A percentile compares a stretch with the other conserved stretches of the same genome.
phyloP scores from a whole-genome alignment of 2,113 vertebrate species.

The Calyptommatus sinebrachiatus region DNA sequence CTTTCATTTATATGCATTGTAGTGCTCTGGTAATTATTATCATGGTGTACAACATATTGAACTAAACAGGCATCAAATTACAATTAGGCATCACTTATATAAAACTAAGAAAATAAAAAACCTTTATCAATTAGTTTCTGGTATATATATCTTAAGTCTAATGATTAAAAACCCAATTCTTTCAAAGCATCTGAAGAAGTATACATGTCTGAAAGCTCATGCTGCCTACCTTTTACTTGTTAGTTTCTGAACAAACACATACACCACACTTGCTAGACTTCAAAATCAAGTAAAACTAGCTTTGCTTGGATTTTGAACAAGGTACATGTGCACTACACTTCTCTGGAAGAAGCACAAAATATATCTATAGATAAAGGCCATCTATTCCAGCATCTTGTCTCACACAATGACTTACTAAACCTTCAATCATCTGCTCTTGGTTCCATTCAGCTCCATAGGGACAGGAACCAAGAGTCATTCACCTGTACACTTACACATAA shows the following conservation, averaged over 20 bases:
- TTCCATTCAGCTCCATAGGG: too few species aligned
- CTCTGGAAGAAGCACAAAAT: too few species aligned
- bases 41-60: background rate
- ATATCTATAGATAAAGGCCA: too few species aligned
- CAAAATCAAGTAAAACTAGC: background rate
- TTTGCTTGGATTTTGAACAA: background rate
- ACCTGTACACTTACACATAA: too few species aligned
- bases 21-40: background rate
- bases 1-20: background rate
- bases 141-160: background rate
- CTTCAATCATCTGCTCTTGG: too few species aligned
- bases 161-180: background rate
- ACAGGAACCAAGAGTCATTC: too few species aligned
- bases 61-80: background rate
- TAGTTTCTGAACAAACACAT: too few species aligned
- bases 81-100: background rate
- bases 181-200: background rate
- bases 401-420: too few species aligned
- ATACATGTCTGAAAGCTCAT: too few species aligned
- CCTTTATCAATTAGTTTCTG: background rate
- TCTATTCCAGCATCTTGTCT: too few species aligned
- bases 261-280: too few species aligned
- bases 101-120: background rate
- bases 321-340: background rate
- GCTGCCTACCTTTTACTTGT: too few species aligned